Evolutionary conservation across 2,113 vertebrate genomes (phyloP), one percentile per base, ranked within the genome.

Genomic region (Sterrhoptilus dennistouni): DNA sequence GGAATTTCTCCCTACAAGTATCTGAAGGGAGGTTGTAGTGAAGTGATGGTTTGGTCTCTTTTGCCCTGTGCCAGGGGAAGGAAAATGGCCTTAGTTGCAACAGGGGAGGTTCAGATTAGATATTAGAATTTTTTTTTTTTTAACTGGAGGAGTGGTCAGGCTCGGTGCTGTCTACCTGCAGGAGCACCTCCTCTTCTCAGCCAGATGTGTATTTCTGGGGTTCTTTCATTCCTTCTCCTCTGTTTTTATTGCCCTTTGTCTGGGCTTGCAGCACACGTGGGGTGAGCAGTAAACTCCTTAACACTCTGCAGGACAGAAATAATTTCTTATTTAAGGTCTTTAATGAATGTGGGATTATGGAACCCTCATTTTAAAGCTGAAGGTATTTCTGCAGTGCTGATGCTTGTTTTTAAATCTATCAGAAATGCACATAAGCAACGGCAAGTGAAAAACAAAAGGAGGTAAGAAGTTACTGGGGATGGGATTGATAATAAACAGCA

Each of bases 191-290:
- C 2, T 66, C 80, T 71, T 50, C 72, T 50, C 35, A 64, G 60
- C 50, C 52, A 75, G 22, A 54, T 75, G 22, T 47, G 60, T 31
- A 40, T 64, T 69, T 68, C 65, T 71, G 49, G 11, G 25, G 4
- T 75, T 44, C n/a, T 64, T 71, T 75, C 28, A 36, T 95, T 91
- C 84, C 45, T 77, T 59, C 74, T 71, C 15, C 35, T 72, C 57
- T 54, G 27, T 60, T 87, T 91, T 86, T 83, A 28, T 71, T 95
- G 78, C 59, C 42, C 78, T 89, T 90, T 83, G 54, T 89, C 68
- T 87, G 78, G 49, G 70, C 69, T 95, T 85, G 69, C 72, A 94
- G 25, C 35, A 69, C 40, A 18, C 44, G 0, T 64, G 69, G 44
- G 27, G 21, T 78, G 38, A 44, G 56, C 76, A 92, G 21, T 63